A percentile compares a stretch with the other conserved stretches of the same genome.
These are phyloP conservation scores for Mesocentrotus franciscanus DNA, from an alignment of 53 echinoderm and acorn worm species.

Conservation along the genomic window DNA sequence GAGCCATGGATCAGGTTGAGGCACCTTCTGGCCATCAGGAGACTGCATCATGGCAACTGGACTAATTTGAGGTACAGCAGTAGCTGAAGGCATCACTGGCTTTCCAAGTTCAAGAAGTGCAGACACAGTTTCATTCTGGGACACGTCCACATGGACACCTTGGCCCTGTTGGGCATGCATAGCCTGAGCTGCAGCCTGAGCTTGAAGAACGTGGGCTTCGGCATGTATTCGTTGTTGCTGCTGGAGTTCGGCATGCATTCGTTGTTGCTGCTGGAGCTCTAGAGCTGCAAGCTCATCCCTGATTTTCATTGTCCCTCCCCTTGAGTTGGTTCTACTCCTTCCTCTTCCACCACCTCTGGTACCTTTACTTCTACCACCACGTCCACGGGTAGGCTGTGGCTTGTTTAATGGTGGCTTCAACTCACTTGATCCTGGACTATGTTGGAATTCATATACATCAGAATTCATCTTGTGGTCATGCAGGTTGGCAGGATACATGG, in stretches of 20 bases:
- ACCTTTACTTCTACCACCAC: constrained; percentile 57
- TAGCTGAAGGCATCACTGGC: constrained; percentile 58
- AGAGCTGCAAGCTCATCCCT: constrained; percentile 63
- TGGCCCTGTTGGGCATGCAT: neutral
- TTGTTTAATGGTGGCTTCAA: constrained; percentile 76
- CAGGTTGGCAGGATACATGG: constrained; percentile 60
- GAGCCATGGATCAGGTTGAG: constrained; percentile 57
- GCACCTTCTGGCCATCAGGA: constrained; percentile 46
- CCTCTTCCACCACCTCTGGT: constrained; percentile 73
- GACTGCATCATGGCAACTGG: constrained; percentile 52
- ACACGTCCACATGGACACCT: constrained; percentile 50
- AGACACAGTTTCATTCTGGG: constrained; percentile 76
- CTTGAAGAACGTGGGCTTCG: constrained; percentile 57
- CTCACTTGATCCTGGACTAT: constrained; percentile 61
- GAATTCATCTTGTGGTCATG: constrained; percentile 35
- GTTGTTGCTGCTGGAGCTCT: constrained; percentile 58
- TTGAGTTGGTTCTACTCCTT: constrained; percentile 63
- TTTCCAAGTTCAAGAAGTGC: constrained; percentile 75
- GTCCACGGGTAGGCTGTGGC: constrained; percentile 58
- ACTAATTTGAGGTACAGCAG: constrained; percentile 35
- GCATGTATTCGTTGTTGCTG: constrained; percentile 67
- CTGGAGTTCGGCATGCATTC: constrained; percentile 54
- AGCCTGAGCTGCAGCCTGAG: constrained; percentile 59
- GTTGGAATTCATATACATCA: constrained; percentile 86
- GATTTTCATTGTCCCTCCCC: constrained; percentile 75